Percentiles rank a stretch among this genome's conserved stretches.
Evolutionary conservation across 2,113 vertebrate genomes (phyloP).

Genomic region (Manacus vitellinus): DNA sequence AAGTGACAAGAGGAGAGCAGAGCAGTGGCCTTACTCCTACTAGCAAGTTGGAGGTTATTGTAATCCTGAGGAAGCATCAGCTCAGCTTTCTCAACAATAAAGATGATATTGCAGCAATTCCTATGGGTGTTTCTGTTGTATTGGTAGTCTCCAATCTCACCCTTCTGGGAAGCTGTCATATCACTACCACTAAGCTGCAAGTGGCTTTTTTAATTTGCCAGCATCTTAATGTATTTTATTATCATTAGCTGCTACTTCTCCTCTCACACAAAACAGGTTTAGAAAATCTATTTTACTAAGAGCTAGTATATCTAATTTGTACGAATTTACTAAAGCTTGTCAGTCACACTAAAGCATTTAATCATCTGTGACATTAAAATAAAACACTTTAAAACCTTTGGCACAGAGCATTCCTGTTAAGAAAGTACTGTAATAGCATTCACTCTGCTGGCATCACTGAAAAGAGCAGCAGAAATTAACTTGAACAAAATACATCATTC

Average conservation of each 20-base stretch:
- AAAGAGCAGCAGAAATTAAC: conserved; percentile 9
- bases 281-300: conserved; percentile 68
- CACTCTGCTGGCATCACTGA: not conserved
- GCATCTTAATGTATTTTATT: conserved; percentile 63
- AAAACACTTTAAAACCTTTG: conserved; percentile 70
- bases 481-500: not conserved
- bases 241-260: conserved; percentile 63
- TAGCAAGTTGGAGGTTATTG: not conserved
- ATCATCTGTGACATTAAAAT: conserved; percentile 71
- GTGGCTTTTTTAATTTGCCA: conserved; percentile 46
- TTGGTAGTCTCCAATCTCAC: not conserved
- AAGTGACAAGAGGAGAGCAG: not conserved
- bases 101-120: not conserved
- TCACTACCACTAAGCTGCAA: not conserved
- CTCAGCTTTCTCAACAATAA: not conserved
- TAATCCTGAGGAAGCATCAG: not conserved
- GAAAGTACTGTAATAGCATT: conserved; percentile 49
- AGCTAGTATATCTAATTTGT: conserved; percentile 67
- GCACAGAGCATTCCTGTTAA: conserved; percentile 36
- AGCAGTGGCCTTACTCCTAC: not conserved
- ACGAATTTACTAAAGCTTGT: conserved; percentile 62
- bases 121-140: not conserved
- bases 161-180: not conserved
- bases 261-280: conserved; percentile 66
- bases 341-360: conserved; percentile 69